Evolutionary conservation across 2,797 vertebrate genomes (phyloP), one percentile per base, ranked within the genome.

Genomic region (Xenopus petersii): DNA sequence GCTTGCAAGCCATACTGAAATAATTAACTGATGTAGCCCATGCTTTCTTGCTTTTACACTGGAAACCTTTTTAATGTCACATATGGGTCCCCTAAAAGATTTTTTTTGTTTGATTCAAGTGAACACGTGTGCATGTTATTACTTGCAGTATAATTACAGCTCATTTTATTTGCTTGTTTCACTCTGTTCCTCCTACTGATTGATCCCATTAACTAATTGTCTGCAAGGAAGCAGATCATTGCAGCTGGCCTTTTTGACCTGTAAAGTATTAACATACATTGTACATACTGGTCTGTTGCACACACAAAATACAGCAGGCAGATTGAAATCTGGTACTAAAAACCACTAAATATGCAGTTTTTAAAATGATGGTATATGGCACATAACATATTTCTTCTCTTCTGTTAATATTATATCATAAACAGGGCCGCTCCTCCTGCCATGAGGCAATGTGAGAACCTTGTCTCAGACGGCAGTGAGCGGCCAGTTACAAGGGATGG

Each of bases 31-130:
- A 42, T 42, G 5, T 7, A 5, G 36, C 8, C 36, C 36, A 9
- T 9, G 8, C 6, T 42, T 42, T 42, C 36, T 42, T 42, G 36
- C 36, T 42, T 42, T 42, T 5, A 42, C 6, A 42, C 36, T 42
- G 36, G 36, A 42, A 42, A 10, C 71, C 54, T 5, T 11, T 65
- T 26, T 56, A 48, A 56, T n/a, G 15, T 55, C 42, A 51, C 21
- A 36, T 66, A 64, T 74, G 59, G 61, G 56, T 73, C 51, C 65
- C 21, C 16, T 3, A 74, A 46, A 56, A 33, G 15, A 17, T 21
- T 33, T 63, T 62, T 51, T 26, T 24, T 63, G 26, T 42, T 58
- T 69, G 33, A 16, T 54, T 54, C 49, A 12, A 16, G 49, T 54
- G 49, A 54, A 12, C 49, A 54, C 49, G 5, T 54, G 49, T 42